Percentiles rank a stretch among this genome's conserved stretches.
These are phyloP conservation scores for Mobula hypostoma DNA, from an alignment of 2,113 vertebrate genomes.

Conservation along the genomic window DNA sequence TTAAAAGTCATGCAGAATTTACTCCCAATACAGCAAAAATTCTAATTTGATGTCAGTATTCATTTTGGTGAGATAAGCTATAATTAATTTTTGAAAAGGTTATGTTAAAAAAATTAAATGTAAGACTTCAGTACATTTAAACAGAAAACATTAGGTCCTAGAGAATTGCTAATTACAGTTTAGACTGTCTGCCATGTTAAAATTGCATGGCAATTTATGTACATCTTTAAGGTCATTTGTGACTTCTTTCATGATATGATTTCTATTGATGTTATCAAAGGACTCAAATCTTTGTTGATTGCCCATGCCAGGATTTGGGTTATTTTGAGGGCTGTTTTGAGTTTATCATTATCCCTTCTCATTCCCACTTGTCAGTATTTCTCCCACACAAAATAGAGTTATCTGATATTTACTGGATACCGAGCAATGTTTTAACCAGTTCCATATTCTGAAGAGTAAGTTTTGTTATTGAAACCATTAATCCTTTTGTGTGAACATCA, in stretches of 20 bases:
- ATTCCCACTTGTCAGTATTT: neutral
- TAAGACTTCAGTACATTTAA: neutral
- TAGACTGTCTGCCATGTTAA: neutral
- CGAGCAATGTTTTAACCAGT: neutral
- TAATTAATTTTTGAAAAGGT: neutral
- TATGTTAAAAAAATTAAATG: neutral
- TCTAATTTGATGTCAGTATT: neutral
- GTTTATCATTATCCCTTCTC: neutral
- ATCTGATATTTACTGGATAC: neutral
- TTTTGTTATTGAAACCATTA: neutral
- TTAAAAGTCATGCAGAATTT: neutral
- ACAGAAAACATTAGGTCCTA: neutral
- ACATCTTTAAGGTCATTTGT: neutral
- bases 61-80: neutral
- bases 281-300: neutral
- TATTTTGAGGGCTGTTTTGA: neutral
- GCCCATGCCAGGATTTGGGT: no score
- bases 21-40: neutral
- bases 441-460: slow-evolving; percentile 4
- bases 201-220: neutral
- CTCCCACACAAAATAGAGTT: neutral
- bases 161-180: neutral
- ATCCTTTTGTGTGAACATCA: neutral
- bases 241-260: neutral
- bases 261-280: neutral